Evolutionary conservation across 1,140 invertebrate species (phyloP).

Genomic region (Atta texana): DNA sequence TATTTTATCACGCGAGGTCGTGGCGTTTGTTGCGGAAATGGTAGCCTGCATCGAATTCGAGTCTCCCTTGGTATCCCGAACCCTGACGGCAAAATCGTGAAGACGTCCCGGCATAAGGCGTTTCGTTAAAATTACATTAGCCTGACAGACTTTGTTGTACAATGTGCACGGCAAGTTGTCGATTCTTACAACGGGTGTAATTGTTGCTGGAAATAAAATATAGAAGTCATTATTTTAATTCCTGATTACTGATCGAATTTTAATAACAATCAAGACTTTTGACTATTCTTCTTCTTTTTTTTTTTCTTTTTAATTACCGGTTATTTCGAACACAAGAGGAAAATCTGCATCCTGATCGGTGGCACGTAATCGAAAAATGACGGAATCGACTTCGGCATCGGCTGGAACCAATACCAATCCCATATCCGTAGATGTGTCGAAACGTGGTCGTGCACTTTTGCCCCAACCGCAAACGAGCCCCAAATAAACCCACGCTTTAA

Average conservation of each 20-base stretch:
- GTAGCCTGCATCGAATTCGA: slow-evolving; percentile 92
- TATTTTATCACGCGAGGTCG: slow-evolving; percentile 91
- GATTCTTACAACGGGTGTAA: slow-evolving; percentile 90
- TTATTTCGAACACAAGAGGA: slow-evolving; percentile 92
- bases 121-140: slow-evolving; percentile 92
- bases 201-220: slow-evolving; percentile 86
- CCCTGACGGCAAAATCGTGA: slow-evolving; percentile 93
- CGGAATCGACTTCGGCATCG: slow-evolving; percentile 92
- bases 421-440: slow-evolving; percentile 94
- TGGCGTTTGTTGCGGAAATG: slow-evolving; percentile 93
- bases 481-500: slow-evolving; percentile 84
- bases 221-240: not conserved
- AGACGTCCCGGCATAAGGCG: slow-evolving; percentile 91
- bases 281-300: not conserved
- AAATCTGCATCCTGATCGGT: slow-evolving; percentile 95
- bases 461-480: slow-evolving; percentile 80
- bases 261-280: not conserved
- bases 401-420: slow-evolving; percentile 92
- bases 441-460: slow-evolving; percentile 89
- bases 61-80: slow-evolving; percentile 92
- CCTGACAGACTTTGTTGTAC: slow-evolving; percentile 94
- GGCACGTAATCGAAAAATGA: slow-evolving; percentile 94
- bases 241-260: not conserved
- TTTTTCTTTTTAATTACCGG: slow-evolving; percentile 86
- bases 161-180: slow-evolving; percentile 93